Evolutionary conservation across 2,113 vertebrate species (phyloP), one percentile per base, ranked within the genome.

Genomic region (Eudorcas thomsonii): DNA sequence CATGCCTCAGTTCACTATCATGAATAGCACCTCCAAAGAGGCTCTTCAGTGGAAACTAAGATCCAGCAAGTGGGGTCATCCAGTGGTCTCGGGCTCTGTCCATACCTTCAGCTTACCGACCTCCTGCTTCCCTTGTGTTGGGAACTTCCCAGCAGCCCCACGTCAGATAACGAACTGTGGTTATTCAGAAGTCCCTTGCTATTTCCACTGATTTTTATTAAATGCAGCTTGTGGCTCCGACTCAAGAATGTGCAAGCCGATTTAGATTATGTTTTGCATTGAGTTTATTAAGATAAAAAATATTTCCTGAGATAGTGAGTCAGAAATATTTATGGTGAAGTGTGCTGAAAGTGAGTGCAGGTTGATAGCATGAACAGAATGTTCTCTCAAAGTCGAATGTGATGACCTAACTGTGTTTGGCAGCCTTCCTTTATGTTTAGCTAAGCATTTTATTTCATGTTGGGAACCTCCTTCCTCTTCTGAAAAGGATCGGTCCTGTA

Each of bases 221-320:
- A 98, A 98, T 1, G 1, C 93, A 90, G 98, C 78, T 96, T 98
- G 91, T 97, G 98, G 97, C 97, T 96, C 54, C 3, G 67, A 74
- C 62, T 97, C 97, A 97, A 94, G 97, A 97, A 97, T 96, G 94
- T 0, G 0, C 85, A 97, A 23, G 95, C 96, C 97, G 98, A 78
- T 81, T 98, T 97, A 81, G 88, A 13, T 95, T 97, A 48, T 15
- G 91, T 97, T 98, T 98, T 95, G 95, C 91, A 59, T 64, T 30
- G 98, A 98, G 94, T 96, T 96, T 95, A 91, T 97, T 93, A 92
- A 96, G 98, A 98, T 98, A 98, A 98, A 97, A 97, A 98, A 96
- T 97, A 97, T 97, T 96, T 98, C 97, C 97, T 54, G 84, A 97
- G 98, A 77, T 98, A 98, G 97, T 77, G 88, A 97, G 94, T 97